These are phyloP conservation scores for Melitaea athalia DNA, from an alignment of 2,888 invertebrate species.

Conservation along the genomic window DNA sequence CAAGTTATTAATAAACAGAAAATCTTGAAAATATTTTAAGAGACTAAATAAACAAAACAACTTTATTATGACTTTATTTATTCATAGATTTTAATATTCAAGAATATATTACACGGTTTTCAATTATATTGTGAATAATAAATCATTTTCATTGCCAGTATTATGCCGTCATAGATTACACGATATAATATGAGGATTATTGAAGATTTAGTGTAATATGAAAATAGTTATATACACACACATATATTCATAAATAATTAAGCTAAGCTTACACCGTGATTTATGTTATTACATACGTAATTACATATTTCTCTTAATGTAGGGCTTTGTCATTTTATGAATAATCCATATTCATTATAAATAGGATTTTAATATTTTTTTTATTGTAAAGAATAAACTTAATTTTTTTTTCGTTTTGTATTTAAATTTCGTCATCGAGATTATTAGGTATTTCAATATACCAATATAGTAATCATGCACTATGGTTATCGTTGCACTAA, in stretches of 20 bases:
- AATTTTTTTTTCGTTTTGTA: background rate
- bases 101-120: background rate
- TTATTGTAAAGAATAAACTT: too few relatives aligned
- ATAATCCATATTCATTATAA: too few relatives aligned
- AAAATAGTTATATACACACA: background rate
- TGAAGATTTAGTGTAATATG: slow-evolving; percentile 5
- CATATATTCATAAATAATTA: slow-evolving; percentile 8
- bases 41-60: too few relatives aligned
- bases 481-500: too few relatives aligned
- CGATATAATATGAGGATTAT: slow-evolving; percentile 8
- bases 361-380: too few relatives aligned
- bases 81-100: background rate
- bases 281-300: background rate
- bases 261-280: background rate
- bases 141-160: slow-evolving; percentile 12
- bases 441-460: too few relatives aligned
- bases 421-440: too few relatives aligned
- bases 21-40: too few relatives aligned
- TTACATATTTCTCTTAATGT: background rate
- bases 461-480: too few relatives aligned
- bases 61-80: too few relatives aligned
- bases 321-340: background rate
- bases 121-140: slow-evolving; percentile 16
- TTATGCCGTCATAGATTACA: slow-evolving; percentile 11
- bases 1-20: too few relatives aligned